These are phyloP conservation scores for Hassar affinis DNA, from an alignment of 2,113 vertebrate species.

Conservation along the genomic window DNA sequence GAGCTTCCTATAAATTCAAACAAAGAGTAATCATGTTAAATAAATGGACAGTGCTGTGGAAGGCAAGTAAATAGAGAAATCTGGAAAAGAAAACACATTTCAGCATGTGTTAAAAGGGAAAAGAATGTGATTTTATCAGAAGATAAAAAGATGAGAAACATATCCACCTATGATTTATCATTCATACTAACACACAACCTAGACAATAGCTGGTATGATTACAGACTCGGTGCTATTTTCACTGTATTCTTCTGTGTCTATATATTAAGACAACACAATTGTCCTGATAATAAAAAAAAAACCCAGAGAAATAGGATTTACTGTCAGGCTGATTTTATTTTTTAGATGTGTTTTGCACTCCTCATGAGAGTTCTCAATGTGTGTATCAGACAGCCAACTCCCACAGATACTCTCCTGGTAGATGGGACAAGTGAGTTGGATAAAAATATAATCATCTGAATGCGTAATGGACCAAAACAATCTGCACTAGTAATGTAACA, in stretches of 20 bases:
- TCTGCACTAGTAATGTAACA: constrained; percentile 48
- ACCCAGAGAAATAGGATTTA: constrained; percentile 16
- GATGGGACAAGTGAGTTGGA: constrained; percentile 51
- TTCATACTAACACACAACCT: not conserved
- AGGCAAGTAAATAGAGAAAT: constrained; percentile 45
- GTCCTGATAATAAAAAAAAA: not conserved
- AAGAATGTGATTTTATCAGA: constrained; percentile 62
- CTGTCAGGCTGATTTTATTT: constrained; percentile 18
- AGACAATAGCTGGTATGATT: not conserved
- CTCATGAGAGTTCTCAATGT: constrained; percentile 15
- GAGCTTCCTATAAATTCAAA: constrained; percentile 60
- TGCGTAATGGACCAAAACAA: constrained; percentile 48
- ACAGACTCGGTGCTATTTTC: not conserved
- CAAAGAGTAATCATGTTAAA: constrained; percentile 53
- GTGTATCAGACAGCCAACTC: constrained; percentile 28
- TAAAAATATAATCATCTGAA: constrained; percentile 53
- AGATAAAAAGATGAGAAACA: constrained; percentile 62
- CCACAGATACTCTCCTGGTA: constrained; percentile 48
- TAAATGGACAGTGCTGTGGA: constrained; percentile 47
- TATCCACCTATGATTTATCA: constrained; percentile 42
- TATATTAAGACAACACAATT: constrained; percentile 5
- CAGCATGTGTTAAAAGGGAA: constrained; percentile 46
- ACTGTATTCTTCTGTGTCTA: not conserved
- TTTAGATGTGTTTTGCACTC: constrained; percentile 1
- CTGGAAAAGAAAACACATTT: constrained; percentile 35